Base-by-base conservation (phyloP, 2,888 invertebrate genomes). In the Andrena hattorfiana region DNA sequence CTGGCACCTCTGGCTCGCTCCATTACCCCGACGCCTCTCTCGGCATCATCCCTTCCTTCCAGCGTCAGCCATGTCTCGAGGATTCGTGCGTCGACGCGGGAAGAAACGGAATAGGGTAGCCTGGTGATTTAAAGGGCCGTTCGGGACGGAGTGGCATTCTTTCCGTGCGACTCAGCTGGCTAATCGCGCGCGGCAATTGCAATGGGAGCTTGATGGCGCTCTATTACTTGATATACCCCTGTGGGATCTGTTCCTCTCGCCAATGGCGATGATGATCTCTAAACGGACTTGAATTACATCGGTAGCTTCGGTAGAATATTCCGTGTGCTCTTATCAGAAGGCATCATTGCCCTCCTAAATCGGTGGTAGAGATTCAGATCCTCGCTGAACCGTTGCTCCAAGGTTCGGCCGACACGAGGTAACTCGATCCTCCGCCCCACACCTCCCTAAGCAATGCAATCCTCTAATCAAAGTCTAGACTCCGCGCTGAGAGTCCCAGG, bases 11-110 rank as follows among this genome's bases (percentile, higher is more conserved):
- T 73, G 62, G 84, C 85, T 87, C 89, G 90, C 88, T 88, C 90
- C 91, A 92, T 92, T 92, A 92, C 91, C 85, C 82, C 84, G 87
- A 87, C 87, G 88, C 91, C 86, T 85, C 77, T 56, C 56, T 23
- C 56, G 74, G 74, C 86, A 83, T 85, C 83, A 82, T 85, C 90
- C 84, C 75, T 51, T 35, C 56, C 74, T 79, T 79, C 75, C 69
- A 49, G 66, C 70, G 49, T 23, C 64, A 23, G 48, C 42, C 49
- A 60, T 32, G 68, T 59, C 84, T 59, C 8, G 32, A 67, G 73
- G 76, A 68, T 64, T 56, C 62, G 23, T 54, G 75, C 48, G 59
- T 70, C 68, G 48, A 48, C 26, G 23, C 28, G 54, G 62, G 64
- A 74, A 59, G 67, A 78, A 82, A 85, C 77, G 74, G 78, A 87